phyloP scores from a whole-genome alignment of 1,140 invertebrate genomes.

The Zaprionus ornatus region DNA sequence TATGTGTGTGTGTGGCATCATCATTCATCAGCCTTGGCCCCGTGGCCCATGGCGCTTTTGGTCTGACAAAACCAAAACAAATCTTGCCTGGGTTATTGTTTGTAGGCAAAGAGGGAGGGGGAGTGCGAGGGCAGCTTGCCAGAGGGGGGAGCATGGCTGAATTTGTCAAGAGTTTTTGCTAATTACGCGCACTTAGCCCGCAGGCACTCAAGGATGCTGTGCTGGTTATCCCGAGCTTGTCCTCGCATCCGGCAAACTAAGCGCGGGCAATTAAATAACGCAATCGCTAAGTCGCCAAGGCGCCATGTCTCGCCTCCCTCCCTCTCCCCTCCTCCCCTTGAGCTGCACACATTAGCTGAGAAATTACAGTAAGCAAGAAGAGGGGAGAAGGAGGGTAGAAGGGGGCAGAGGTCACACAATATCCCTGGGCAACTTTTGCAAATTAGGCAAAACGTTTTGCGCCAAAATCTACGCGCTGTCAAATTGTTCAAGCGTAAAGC shows the following conservation, averaged over 20 bases:
- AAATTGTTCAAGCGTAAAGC: constrained; percentile 78
- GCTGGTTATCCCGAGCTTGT: neutral
- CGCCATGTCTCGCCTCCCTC: constrained; percentile 9
- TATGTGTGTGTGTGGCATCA: constrained; percentile 66
- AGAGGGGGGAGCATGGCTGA: neutral
- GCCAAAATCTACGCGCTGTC: constrained; percentile 79
- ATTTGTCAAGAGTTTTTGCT: constrained; percentile 69
- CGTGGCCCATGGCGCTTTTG: constrained; percentile 51
- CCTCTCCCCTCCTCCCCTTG: neutral
- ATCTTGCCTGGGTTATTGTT: neutral
- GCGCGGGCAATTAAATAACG: constrained; percentile 73
- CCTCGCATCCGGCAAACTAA: constrained; percentile 54
- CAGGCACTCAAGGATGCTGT: constrained; percentile 22
- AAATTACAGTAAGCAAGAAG: constrained; percentile 47
- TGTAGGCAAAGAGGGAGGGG: no score
- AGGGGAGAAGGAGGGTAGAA: neutral
- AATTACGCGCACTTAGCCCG: constrained; percentile 74
- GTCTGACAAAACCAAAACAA: constrained; percentile 51
- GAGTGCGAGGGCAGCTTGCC: no score
- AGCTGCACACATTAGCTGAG: constrained; percentile 66
- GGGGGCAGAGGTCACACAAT: constrained; percentile 7
- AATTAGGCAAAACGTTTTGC: constrained; percentile 82
- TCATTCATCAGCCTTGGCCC: constrained; percentile 68
- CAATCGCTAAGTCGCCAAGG: constrained; percentile 34
- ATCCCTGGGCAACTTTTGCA: constrained; percentile 64